These are phyloP conservation scores for Leptopilina myrica DNA, from an alignment of 2,888 invertebrate genomes.

Conservation along the genomic window DNA sequence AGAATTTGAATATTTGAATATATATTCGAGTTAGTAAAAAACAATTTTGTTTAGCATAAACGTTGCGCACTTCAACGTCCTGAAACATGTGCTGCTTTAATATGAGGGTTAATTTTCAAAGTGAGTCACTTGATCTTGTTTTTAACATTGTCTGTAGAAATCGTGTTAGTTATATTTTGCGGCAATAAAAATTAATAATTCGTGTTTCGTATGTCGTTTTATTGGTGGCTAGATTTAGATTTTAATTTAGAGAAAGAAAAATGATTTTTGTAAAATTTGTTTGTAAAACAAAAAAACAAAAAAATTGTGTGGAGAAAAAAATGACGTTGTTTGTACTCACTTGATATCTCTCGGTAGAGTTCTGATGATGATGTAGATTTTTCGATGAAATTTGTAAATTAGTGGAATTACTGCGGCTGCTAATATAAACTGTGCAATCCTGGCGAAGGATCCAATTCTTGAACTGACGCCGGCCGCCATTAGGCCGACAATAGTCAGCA, in stretches of 20 bases:
- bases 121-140: no score
- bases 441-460: constrained; percentile 65
- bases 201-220: no score
- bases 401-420: constrained; percentile 67
- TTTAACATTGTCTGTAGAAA: no score
- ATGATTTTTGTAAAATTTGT: no score
- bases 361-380: constrained; percentile 68
- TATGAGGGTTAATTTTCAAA: no score
- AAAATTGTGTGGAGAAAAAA: not conserved
- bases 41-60: no score
- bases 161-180: no score
- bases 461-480: constrained; percentile 69
- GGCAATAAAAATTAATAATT: no score
- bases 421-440: constrained; percentile 66
- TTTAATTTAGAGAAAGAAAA: not conserved
- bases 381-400: constrained; percentile 69
- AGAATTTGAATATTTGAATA: no score
- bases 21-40: no score
- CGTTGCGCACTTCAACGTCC: no score
- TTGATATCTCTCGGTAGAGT: constrained; percentile 72
- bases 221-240: not conserved
- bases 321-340: constrained; percentile 60
- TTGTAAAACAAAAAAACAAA: not conserved
- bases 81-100: no score
- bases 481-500: constrained; percentile 67